Percentiles rank a stretch among this genome's conserved stretches.
Evolutionary conservation across 1,140 invertebrate genomes (phyloP).

Genomic region (Drosophila simulans): DNA sequence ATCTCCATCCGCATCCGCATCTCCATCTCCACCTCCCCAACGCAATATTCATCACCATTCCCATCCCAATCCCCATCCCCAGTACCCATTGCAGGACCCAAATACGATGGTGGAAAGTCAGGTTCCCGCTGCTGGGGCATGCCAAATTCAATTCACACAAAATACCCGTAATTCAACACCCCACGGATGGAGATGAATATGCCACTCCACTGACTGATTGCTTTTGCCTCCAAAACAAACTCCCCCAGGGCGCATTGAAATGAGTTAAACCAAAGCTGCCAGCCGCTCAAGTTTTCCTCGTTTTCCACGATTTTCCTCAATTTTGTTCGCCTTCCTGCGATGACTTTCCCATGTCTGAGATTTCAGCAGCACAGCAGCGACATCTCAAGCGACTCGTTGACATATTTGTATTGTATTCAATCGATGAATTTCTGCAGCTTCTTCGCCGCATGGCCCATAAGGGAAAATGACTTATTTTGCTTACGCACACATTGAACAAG

Average conservation of each 20-base stretch:
- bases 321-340: conserved; percentile 9
- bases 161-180: conserved; percentile 82
- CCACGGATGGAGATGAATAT: conserved; percentile 58
- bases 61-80: neutral
- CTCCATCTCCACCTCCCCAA: too few species aligned
- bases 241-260: conserved; percentile 73
- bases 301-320: conserved; percentile 17
- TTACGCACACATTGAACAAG: conserved; percentile 76
- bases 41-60: too few species aligned
- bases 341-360: conserved; percentile 54
- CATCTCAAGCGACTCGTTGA: conserved; percentile 82
- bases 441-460: conserved; percentile 60
- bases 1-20: conserved; percentile 11
- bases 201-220: conserved; percentile 77
- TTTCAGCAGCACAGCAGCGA: conserved; percentile 67
- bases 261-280: conserved; percentile 65
- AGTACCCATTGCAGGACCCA: neutral
- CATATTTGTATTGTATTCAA: conserved; percentile 83
- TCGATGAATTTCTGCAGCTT: conserved; percentile 77
- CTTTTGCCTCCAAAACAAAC: conserved; percentile 63
- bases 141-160: conserved; percentile 82
- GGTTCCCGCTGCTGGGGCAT: conserved; percentile 28
- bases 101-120: conserved; percentile 4
- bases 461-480: conserved; percentile 83
- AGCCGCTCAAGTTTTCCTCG: conserved; percentile 3